Conservation (phyloP, 2,113 vertebrate species). For the Gadus chalcogrammus region DNA sequence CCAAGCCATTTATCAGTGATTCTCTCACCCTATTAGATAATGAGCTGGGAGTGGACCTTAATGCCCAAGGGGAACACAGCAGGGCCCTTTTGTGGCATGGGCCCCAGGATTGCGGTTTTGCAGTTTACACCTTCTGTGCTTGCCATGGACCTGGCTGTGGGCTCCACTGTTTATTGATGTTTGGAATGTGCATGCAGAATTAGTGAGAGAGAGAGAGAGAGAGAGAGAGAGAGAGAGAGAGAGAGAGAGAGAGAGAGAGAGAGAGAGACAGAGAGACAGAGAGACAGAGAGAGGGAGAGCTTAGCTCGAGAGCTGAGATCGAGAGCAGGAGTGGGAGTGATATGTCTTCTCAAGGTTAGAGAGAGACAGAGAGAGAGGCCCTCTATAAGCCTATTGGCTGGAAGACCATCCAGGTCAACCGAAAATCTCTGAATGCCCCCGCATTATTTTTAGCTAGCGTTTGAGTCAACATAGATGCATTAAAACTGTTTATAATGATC, state of each 20-base stretch:
- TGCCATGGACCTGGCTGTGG: conserved; percentile 21
- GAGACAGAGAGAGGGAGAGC: too few species aligned
- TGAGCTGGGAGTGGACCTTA: too few species aligned
- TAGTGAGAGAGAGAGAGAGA: conserved; percentile 27
- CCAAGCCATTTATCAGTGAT: too few species aligned
- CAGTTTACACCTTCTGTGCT: conserved; percentile 48
- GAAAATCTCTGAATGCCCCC: conserved; percentile 37
- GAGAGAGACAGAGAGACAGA: conserved; percentile 31
- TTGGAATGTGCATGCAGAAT: conserved; percentile 36
- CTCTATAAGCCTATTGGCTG: conserved; percentile 36
- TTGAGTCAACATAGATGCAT: conserved; percentile 49
- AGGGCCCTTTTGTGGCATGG: conserved; percentile 16
- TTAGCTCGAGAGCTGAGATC: too few species aligned
- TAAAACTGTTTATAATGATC: conserved; percentile 33
- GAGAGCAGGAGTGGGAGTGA: too few species aligned
- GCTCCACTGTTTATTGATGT: conserved; percentile 62
- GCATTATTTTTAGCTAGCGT: conserved; percentile 47
- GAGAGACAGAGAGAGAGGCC: conserved; percentile 33
- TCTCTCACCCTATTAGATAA: too few species aligned
- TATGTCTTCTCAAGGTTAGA: conserved; percentile 6
- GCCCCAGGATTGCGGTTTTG: conserved; percentile 27
- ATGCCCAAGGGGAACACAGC: neutral
- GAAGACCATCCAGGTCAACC: conserved; percentile 33
- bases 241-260: conserved; percentile 33
- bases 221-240: conserved; percentile 29